Base-by-base conservation (phyloP, 2,888 invertebrate genomes). In the Hemithea aestivaria region DNA sequence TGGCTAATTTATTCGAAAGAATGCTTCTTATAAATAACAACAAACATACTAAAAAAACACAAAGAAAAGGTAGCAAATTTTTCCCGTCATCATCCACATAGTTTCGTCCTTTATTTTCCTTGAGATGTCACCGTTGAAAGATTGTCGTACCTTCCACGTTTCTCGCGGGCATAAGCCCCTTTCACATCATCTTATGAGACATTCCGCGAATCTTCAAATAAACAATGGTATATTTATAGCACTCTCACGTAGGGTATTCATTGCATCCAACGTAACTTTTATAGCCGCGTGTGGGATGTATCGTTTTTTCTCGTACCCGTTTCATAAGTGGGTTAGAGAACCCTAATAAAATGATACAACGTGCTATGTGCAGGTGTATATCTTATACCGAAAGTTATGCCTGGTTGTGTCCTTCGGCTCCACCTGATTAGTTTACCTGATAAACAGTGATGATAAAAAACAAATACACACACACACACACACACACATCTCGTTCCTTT, bases 111-210 rank as follows among this genome's bases (percentile, higher is more conserved):
- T 32, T 32, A 6, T 33, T 28, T 34, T 30, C 36, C 32, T 34
- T 37, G 34, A 31, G 24, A 40, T 42, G 48, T 46, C 50, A 45
- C 27, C 29, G 32, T 29, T 36, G 42, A 45, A 36, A 39, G 41
- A 42, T 37, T 42, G 48, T 42, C 45, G 37, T 46, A 46, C 46
- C 46, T 50, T 43, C 27, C 40, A 33, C 40, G 37, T 40, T 37
- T 47, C 43, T 45, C 40, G 31, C 16, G 5, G 16, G 30, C 39
- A 39, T 33, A 35, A 47, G 33, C 35, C 44, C 39, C 31, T 41
- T 41, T 27, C 26, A 39, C 43, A 41, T 45, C 38, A 48, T 49
- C 36, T 42, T 49, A 42, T 39, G 42, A 51, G 42, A 49, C 49
- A 49, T 51, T 46, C 46, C 44, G 30, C 25, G 16, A 38, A 29